Percentiles rank a stretch among this genome's conserved stretches.
Conservation (phyloP, 2,113 vertebrate species). For the Tragelaphus buxtoni region DNA sequence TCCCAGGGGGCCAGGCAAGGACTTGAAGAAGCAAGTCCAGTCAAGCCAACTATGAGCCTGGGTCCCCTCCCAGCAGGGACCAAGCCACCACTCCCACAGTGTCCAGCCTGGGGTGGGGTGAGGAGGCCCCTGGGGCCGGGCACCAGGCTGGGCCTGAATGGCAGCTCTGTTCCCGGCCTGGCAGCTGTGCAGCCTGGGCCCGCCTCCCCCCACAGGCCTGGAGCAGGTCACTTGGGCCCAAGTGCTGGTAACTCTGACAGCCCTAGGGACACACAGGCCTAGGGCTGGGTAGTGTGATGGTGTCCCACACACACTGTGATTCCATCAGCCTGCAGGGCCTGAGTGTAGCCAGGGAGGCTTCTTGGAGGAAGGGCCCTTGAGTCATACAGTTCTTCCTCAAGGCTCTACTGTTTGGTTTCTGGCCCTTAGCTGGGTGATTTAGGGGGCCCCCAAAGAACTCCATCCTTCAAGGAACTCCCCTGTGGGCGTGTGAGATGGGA, state of each 20-base stretch:
- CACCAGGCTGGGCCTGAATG: constrained; percentile 25
- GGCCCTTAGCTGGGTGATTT: neutral
- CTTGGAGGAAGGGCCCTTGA: neutral
- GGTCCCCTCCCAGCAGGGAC: neutral
- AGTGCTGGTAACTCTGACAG: neutral
- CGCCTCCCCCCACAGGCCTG: neutral
- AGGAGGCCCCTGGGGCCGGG: neutral
- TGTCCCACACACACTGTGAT: rapidly evolving
- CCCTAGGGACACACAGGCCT: neutral
- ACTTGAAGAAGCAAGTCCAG: no score
- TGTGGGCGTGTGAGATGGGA: neutral
- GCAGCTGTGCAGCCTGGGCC: neutral
- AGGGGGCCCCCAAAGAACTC: neutral
- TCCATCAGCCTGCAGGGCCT: neutral
- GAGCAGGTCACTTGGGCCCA: neutral
- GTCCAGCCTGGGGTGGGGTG: neutral
- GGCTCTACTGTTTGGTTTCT: neutral
- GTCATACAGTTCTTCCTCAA: neutral
- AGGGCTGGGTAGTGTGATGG: neutral
- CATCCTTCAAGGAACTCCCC: neutral
- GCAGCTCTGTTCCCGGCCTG: constrained; percentile 27
- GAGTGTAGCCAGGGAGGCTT: neutral
- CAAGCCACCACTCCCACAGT: neutral
- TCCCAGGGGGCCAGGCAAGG: neutral
- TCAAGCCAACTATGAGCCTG: neutral